Evolutionary conservation across 2,113 vertebrate species (phyloP).

Genomic region (Erinaceus europaeus): DNA sequence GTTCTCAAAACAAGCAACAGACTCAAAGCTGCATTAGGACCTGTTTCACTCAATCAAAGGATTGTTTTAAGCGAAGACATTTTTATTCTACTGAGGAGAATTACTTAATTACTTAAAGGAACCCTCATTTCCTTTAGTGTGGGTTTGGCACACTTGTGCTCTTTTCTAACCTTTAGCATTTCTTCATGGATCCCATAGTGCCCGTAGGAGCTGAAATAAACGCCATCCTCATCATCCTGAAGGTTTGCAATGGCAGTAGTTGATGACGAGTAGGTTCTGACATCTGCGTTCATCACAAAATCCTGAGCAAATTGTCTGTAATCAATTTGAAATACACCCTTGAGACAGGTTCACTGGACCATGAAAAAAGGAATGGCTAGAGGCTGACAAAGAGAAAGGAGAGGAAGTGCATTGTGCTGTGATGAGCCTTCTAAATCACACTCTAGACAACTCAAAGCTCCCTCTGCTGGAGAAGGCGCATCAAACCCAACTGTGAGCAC

Average conservation of each 20-base stretch:
- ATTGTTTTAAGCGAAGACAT: neutral
- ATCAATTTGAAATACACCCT: conserved; percentile 84
- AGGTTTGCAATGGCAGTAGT: conserved; percentile 85
- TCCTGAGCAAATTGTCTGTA: conserved; percentile 91
- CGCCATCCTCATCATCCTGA: conserved; percentile 91
- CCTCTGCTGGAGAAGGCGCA: conserved; percentile 85
- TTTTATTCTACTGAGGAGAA: neutral
- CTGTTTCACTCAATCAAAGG: neutral
- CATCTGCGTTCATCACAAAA: conserved; percentile 91
- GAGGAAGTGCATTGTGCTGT: neutral
- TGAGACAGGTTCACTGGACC: conserved; percentile 79
- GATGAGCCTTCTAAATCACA: conserved; percentile 35
- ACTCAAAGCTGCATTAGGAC: conserved; percentile 7
- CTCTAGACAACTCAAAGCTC: conserved; percentile 69
- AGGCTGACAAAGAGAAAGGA: neutral
- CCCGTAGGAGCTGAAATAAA: conserved; percentile 97
- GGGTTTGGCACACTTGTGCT: neutral
- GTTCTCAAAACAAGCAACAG: conserved; percentile 40
- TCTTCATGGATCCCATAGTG: conserved; percentile 97
- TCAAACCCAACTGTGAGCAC: neutral
- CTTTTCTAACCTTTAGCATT: conserved; percentile 96
- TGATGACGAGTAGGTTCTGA: conserved; percentile 72
- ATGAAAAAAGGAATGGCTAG: conserved; percentile 68
- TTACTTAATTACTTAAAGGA: neutral
- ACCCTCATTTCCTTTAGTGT: neutral